Percentiles rank a stretch among this genome's conserved stretches.
These are phyloP conservation scores for Idaea straminata DNA, from an alignment of 2,888 invertebrate genomes.

Conservation along the genomic window DNA sequence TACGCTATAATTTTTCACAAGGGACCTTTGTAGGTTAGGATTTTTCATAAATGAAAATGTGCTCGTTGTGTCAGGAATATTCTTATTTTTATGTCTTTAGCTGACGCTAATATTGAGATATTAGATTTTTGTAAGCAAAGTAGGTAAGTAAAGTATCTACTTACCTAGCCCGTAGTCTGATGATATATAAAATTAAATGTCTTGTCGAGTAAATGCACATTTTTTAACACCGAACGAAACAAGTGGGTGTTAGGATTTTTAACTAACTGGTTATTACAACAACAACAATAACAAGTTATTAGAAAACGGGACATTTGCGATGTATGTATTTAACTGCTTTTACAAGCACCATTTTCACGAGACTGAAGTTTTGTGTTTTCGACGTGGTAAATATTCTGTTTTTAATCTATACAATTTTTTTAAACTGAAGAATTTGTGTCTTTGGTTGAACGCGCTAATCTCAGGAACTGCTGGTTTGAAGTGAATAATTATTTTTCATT, in stretches of 20 bases:
- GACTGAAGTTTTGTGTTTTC: too few species aligned
- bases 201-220: not conserved
- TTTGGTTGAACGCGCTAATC: too few species aligned
- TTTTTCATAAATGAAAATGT: conserved; percentile 44
- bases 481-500: too few species aligned
- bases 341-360: too few species aligned
- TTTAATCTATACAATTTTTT: too few species aligned
- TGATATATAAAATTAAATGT: not conserved
- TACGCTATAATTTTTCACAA: conserved; percentile 57
- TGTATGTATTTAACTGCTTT: too few species aligned
- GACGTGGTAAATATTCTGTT: too few species aligned
- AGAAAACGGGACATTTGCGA: too few species aligned
- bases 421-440: too few species aligned
- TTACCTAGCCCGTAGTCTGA: not conserved
- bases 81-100: conserved; percentile 8
- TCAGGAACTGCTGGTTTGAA: too few species aligned
- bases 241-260: not conserved
- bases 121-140: not conserved
- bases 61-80: conserved; percentile 19
- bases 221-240: too few species aligned
- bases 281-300: too few species aligned
- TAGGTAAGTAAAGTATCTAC: not conserved
- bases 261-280: not conserved
- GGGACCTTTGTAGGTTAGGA: conserved; percentile 43
- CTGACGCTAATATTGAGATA: not conserved